Evolutionary conservation across 2,888 invertebrate species (phyloP).

Genomic region (Esperia sulphurella): DNA sequence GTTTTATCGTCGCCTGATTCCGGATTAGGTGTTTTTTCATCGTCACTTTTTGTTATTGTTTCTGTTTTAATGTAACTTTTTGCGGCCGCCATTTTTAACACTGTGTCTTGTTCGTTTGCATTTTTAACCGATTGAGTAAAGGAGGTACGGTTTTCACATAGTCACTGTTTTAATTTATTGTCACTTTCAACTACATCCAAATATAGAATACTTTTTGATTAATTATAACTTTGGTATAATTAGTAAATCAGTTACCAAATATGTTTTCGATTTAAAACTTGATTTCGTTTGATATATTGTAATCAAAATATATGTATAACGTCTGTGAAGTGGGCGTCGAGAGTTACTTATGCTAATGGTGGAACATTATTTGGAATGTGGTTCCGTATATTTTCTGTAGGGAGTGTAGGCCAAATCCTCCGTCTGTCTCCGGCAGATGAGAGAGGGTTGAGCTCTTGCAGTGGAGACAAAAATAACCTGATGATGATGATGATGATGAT

Average conservation of each 20-base stretch:
- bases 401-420: too few species aligned
- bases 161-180: too few species aligned
- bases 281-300: constrained; percentile 1
- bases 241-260: not conserved
- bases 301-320: not conserved
- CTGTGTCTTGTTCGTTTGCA: not conserved
- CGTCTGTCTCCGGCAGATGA: too few species aligned
- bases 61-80: not conserved
- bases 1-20: constrained; percentile 17
- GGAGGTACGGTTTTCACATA: too few species aligned
- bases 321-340: not conserved
- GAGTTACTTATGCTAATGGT: not conserved
- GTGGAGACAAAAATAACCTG: too few species aligned
- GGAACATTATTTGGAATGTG: too few species aligned
- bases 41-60: not conserved
- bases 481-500: too few species aligned
- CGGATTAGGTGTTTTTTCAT: constrained; percentile 13
- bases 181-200: too few species aligned
- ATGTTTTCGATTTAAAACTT: not conserved
- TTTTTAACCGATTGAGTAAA: not conserved
- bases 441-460: too few species aligned
- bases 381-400: not conserved
- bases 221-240: not conserved
- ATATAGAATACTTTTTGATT: not conserved
- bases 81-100: not conserved